Base-by-base conservation (phyloP, 2,797 vertebrate species). In the Falco biarmicus region DNA sequence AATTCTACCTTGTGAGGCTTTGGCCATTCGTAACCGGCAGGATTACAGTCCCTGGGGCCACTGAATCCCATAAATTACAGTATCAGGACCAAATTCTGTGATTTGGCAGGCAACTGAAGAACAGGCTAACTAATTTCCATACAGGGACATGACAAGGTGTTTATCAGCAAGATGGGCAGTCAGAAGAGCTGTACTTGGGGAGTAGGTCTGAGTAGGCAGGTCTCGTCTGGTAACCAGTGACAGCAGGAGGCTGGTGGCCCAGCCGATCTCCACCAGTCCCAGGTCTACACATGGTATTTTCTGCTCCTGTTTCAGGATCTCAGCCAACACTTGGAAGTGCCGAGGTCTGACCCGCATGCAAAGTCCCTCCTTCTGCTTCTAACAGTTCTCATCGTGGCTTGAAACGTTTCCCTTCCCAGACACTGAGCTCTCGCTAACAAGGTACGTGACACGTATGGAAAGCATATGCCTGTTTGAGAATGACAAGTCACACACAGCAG, bases 371-470 rank as follows among this genome's bases (percentile, higher is more conserved):
- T 50, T 69, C 71, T 82, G 25, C 53, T 73, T 32, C 57, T 50
- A 45, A 65, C 15, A n/a, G 39, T 51, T 70, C 61, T 78, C 31
- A 13, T 0, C 3, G 17, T 66, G 37, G 39, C 56, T 77, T 89
- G 54, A 64, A 82, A 34, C 32, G 4, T 63, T 69, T 65, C 25
- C 16, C 31, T 64, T 57, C 56, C 47, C 56, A 81, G 51, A 54
- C 29, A 20, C 21, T 5, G 25, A 66, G 48, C n/a, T 89, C 82
- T 61, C 31, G 6, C 45, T n/a, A 25, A 25, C 50, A 45, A 41
- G 48, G 28, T 57, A 13, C 7, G 2, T 10, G 57, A 39, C 66
- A 29, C 0, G 0, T 26, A 19, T 63, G 5, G 22, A 48, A 80
- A 85, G 50, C 57, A 7, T 22, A 15, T 21, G 34, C 26, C 31